Conservation (phyloP, 2,888 invertebrate species). For the Cactoblastis cactorum region DNA sequence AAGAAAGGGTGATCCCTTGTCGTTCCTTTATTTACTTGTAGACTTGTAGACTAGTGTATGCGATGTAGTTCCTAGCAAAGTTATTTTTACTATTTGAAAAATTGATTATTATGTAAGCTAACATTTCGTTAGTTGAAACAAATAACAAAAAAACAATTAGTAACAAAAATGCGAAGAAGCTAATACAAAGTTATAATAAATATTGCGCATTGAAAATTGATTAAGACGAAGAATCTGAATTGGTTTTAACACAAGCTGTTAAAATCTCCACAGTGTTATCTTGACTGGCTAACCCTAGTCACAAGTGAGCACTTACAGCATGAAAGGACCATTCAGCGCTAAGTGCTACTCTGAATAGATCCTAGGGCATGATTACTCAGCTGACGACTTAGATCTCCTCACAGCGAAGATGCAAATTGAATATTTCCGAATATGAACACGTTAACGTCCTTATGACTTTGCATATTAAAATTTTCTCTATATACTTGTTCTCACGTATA, state of each 20-base stretch:
- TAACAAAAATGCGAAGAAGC: not conserved
- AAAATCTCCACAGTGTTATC: not conserved
- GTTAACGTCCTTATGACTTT: not conserved
- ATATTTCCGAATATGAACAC: not conserved
- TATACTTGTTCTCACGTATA: too few relatives aligned
- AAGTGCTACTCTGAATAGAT: slow-evolving; percentile 8
- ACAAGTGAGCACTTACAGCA: slow-evolving; percentile 7
- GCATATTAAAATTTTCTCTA: too few relatives aligned
- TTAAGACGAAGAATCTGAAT: not conserved
- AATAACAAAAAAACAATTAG: too few relatives aligned
- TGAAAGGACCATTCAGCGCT: slow-evolving; percentile 1
- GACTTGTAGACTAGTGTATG: too few relatives aligned
- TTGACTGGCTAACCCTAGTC: not conserved
- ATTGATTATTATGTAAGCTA: too few relatives aligned
- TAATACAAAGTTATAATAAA: not conserved
- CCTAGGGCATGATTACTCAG: not conserved
- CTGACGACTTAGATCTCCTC: slow-evolving; percentile 2
- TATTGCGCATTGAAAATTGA: not conserved
- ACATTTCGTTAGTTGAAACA: too few relatives aligned
- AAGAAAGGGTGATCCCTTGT: too few relatives aligned
- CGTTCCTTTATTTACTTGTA: too few relatives aligned
- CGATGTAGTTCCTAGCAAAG: too few relatives aligned
- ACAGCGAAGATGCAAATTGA: not conserved
- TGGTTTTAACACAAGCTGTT: not conserved
- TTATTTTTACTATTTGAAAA: too few relatives aligned